Evolutionary conservation across 2,888 invertebrate species (phyloP).

Genomic region (Metacarcinus magister): DNA sequence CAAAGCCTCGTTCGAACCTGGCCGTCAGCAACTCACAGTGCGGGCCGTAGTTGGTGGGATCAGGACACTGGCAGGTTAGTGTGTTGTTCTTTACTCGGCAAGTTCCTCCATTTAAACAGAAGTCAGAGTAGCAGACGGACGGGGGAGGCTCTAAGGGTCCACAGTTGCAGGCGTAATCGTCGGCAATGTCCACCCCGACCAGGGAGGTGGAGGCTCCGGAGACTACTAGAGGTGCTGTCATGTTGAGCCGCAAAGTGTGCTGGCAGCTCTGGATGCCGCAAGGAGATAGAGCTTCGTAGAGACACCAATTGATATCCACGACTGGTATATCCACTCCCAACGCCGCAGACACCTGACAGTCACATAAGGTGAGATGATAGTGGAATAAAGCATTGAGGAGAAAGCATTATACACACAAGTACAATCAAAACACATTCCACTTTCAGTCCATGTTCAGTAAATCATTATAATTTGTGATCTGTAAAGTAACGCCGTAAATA

Average conservation of each 20-base stretch:
- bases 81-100: slow-evolving; percentile 68
- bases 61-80: slow-evolving; percentile 72
- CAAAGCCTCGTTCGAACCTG: slow-evolving; percentile 75
- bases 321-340: slow-evolving; percentile 74
- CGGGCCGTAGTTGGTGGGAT: slow-evolving; percentile 78
- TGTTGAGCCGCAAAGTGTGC: slow-evolving; percentile 74
- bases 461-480: too few relatives aligned
- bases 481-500: too few relatives aligned
- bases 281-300: slow-evolving; percentile 76
- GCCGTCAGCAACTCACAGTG: slow-evolving; percentile 80
- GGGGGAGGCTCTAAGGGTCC: slow-evolving; percentile 66
- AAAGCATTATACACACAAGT: neutral
- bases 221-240: slow-evolving; percentile 75
- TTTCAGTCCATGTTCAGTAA: neutral
- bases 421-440: neutral
- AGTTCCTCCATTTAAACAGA: slow-evolving; percentile 79
- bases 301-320: slow-evolving; percentile 78
- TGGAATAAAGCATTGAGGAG: neutral
- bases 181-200: slow-evolving; percentile 78
- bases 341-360: slow-evolving; percentile 71
- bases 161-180: slow-evolving; percentile 79
- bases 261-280: slow-evolving; percentile 75
- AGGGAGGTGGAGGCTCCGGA: slow-evolving; percentile 73
- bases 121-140: slow-evolving; percentile 43
- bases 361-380: neutral